Percentiles rank a stretch among this genome's conserved stretches.
Conservation (phyloP, 2,113 vertebrate species). For the Progne subis region DNA sequence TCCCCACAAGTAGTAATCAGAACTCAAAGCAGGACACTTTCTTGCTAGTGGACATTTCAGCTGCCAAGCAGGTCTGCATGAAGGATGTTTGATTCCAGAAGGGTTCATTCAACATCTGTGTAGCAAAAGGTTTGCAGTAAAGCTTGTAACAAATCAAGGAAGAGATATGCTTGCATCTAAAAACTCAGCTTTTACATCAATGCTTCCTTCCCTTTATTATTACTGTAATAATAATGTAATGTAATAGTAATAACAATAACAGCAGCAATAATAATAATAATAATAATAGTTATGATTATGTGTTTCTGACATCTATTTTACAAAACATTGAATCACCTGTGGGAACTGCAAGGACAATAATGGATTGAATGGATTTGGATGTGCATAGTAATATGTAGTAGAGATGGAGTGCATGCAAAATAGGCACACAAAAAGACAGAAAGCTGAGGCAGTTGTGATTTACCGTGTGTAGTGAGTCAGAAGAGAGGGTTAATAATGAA, state of each 20-base stretch:
- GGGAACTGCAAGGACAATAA: not conserved
- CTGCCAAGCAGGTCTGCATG: not conserved
- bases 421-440: not conserved
- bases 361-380: not conserved
- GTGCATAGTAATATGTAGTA: not conserved
- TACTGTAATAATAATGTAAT: not conserved
- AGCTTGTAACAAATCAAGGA: not conserved
- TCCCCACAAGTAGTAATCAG: not conserved
- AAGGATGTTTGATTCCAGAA: not conserved
- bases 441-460: not conserved
- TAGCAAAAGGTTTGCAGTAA: not conserved
- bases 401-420: not conserved
- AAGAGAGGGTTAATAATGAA: not conserved
- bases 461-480: not conserved
- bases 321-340: not conserved
- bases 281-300: not conserved
- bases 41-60: constrained; percentile 17
- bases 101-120: not conserved
- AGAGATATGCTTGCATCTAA: not conserved
- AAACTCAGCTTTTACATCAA: not conserved
- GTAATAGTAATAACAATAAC: not conserved
- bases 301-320: not conserved
- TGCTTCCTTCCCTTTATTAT: not conserved
- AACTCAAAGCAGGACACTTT: not conserved
- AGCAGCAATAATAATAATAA: not conserved